A percentile compares a stretch with the other conserved stretches of the same genome.
phyloP scores from a whole-genome alignment of 2,888 invertebrate species.

The Tillus elongatus region DNA sequence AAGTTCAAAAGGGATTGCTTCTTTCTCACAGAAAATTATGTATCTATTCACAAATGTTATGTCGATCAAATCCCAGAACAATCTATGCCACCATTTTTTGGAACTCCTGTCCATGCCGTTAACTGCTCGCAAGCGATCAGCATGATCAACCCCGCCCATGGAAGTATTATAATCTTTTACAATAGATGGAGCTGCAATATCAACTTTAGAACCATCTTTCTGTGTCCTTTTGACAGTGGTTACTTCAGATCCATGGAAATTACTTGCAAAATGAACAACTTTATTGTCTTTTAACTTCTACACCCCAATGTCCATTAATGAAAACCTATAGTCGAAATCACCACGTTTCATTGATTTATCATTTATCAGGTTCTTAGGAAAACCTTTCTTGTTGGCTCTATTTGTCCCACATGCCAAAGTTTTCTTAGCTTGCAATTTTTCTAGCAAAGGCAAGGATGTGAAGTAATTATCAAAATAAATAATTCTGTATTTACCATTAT shows the following conservation, averaged over 20 bases:
- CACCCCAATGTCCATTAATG: conserved; percentile 11
- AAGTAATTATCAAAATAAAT: conserved; percentile 20
- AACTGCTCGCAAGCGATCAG: conserved; percentile 5
- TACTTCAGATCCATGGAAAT: conserved; percentile 20
- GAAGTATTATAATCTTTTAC: conserved; percentile 20
- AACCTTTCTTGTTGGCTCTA: conserved; percentile 12
- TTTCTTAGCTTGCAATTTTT: conserved; percentile 17
- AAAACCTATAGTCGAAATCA: conserved; percentile 12
- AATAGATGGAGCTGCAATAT: conserved; percentile 15
- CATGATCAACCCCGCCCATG: conserved; percentile 19
- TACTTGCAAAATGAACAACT: conserved; percentile 16
- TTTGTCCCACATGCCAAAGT: conserved; percentile 20
- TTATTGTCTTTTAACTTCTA: too few relatives aligned
- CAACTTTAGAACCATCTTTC: conserved; percentile 11
- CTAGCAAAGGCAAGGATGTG: conserved; percentile 17
- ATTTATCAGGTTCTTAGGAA: conserved; percentile 13
- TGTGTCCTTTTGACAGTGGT: too few relatives aligned
- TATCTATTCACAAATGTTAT: conserved; percentile 20
- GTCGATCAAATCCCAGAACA: conserved; percentile 19
- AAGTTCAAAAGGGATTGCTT: conserved; percentile 15
- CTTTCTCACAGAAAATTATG: conserved; percentile 14
- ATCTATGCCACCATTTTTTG: too few relatives aligned
- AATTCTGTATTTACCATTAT: conserved; percentile 13
- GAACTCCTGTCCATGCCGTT: conserved; percentile 12
- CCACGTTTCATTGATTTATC: too few relatives aligned